Conservation (phyloP, 2,797 vertebrate genomes). For the Hephaestus fuliginosus region DNA sequence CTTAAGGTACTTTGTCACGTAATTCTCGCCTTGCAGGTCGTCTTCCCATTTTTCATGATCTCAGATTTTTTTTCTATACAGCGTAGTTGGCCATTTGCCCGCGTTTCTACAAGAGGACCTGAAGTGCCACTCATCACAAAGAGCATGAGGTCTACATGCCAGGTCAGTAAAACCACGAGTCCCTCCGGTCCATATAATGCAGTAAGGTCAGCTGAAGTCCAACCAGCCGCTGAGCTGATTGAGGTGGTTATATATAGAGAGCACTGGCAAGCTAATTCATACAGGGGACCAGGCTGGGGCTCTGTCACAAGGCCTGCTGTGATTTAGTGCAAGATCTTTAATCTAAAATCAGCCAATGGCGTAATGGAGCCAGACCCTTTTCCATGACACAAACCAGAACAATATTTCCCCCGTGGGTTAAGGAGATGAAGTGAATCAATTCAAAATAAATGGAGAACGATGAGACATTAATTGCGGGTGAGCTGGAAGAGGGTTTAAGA, state of each 20-base stretch:
- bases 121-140: conserved; percentile 35
- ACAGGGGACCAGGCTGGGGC: conserved; percentile 48
- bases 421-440: conserved; percentile 65
- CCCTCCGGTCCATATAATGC: conserved; percentile 73
- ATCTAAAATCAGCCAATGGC: conserved; percentile 76
- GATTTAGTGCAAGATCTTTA: conserved; percentile 74
- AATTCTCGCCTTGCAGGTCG: neutral
- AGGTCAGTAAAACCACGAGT: conserved; percentile 55
- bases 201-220: conserved; percentile 83
- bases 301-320: conserved; percentile 70
- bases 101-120: conserved; percentile 18
- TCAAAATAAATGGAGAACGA: conserved; percentile 68
- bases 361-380: conserved; percentile 65
- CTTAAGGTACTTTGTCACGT: neutral
- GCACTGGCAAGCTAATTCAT: conserved; percentile 65
- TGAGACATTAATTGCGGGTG: conserved; percentile 64
- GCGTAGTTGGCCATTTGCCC: neutral
- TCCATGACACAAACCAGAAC: conserved; percentile 72
- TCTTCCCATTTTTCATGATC: neutral
- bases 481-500: conserved; percentile 47
- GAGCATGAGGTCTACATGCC: conserved; percentile 53
- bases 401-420: conserved; percentile 61
- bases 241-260: conserved; percentile 84
- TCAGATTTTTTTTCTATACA: neutral
- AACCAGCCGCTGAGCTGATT: conserved; percentile 77